Conservation (phyloP, 2,113 vertebrate species). For the Limanda limanda region DNA sequence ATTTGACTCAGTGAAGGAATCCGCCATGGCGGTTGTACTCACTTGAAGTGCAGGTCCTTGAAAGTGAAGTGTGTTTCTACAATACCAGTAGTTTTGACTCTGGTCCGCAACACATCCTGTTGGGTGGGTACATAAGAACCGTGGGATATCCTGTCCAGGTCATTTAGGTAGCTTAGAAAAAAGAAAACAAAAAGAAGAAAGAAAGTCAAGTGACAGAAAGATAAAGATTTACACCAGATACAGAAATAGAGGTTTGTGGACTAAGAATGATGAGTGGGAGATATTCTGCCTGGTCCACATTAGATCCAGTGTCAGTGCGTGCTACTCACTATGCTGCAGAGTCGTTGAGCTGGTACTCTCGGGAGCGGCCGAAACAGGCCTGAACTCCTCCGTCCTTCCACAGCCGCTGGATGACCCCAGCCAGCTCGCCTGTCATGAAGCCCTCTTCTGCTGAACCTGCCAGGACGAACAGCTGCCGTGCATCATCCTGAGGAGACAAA, state of each 20-base stretch:
- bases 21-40: constrained; percentile 66
- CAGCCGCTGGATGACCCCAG: constrained; percentile 94
- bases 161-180: constrained; percentile 92
- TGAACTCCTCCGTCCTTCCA: constrained; percentile 97
- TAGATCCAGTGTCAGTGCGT: neutral
- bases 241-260: neutral
- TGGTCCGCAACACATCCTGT: constrained; percentile 96
- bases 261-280: neutral
- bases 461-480: constrained; percentile 94
- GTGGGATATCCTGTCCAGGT: constrained; percentile 96
- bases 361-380: constrained; percentile 94
- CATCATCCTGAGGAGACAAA: constrained; percentile 89
- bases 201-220: neutral
- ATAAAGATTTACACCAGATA: neutral
- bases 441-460: constrained; percentile 95
- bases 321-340: constrained; percentile 97
- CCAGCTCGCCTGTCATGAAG: constrained; percentile 95
- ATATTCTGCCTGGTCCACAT: neutral
- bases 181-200: too few relatives aligned
- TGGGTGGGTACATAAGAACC: constrained; percentile 94
- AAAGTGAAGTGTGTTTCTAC: constrained; percentile 99
- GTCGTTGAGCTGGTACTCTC: constrained; percentile 98
- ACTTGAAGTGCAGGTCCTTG: constrained; percentile 99
- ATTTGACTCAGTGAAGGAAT: neutral
- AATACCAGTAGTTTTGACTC: constrained; percentile 99